Evolutionary conservation across 2,113 vertebrate species (phyloP).

Genomic region (Corythoichthys intestinalis): DNA sequence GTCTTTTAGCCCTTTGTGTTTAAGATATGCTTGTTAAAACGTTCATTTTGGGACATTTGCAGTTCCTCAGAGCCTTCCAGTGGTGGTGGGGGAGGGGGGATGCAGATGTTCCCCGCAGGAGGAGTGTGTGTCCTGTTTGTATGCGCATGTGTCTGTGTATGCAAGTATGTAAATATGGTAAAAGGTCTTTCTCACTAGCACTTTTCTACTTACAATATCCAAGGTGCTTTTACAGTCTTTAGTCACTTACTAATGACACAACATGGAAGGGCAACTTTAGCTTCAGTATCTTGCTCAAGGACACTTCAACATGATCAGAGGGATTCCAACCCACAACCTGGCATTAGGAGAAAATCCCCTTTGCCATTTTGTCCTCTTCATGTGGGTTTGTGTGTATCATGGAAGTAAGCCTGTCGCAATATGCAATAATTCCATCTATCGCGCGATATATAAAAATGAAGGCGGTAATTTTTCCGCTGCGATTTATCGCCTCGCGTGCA

Average conservation of each 20-base stretch:
- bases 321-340: background rate
- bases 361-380: background rate
- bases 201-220: background rate
- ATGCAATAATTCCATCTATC: too few relatives aligned
- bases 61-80: conserved; percentile 51
- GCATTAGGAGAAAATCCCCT: background rate
- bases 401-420: too few relatives aligned
- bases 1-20: background rate
- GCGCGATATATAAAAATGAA: too few relatives aligned
- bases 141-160: conserved; percentile 13
- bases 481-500: too few relatives aligned
- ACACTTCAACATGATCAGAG: background rate
- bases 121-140: conserved; percentile 18
- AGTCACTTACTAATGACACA: background rate
- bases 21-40: too few relatives aligned
- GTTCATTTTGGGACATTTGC: background rate
- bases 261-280: too few relatives aligned
- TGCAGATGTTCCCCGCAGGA: conserved; percentile 73
- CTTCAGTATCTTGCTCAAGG: background rate
- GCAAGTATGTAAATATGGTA: conserved; percentile 20
- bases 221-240: background rate
- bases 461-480: too few relatives aligned
- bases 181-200: background rate
- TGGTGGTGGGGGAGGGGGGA: conserved; percentile 42
- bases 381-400: background rate